Base-by-base conservation (phyloP, 2,888 invertebrate species). In the Cephus sareptanus region DNA sequence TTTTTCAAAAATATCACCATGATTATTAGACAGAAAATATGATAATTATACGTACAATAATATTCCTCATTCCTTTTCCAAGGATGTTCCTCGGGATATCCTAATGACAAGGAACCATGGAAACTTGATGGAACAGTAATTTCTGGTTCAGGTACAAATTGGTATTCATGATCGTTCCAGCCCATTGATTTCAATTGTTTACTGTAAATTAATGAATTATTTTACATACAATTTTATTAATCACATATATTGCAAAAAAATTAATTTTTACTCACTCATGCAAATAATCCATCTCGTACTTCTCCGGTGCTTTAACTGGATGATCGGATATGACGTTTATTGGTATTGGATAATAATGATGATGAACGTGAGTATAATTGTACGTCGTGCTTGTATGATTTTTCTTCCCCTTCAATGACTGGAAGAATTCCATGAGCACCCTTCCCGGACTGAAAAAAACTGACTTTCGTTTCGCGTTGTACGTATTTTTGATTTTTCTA, bases 261-360 rank as follows among this genome's bases (percentile, higher is more conserved):
- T 35, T n/a, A 30, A 15, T 34, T 23, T 33, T 23, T 74, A 83
- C 84, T 23, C 76, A 88, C 88, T 82, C 76, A 74, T 88, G 81
- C 23, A 86, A 75, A 73, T 78, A 76, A 2, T 87, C 84, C 37
- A 88, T 80, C 15, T 86, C 83, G 11, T 82, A 75, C 79, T 83
- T 84, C 1, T 77, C 79, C 6, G 87, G 87, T 11, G 85, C 83
- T 80, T 80, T 86, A 6, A 79, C n/a, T 6, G 84, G 80, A 35
- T 84, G 83, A 4, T 80, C 73, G 33, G 83, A n/a, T 1, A 84
- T 15, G 23, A 80, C 1, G 9, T 83, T 79, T 34, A 87, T 23
- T 9, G 85, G 85, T 1, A 85, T 75, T 1, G 88, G 88, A 81
- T 87, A 88, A 74, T 89, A 89, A 78, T 89, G 88, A 80, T 87